Evolutionary conservation across 2,113 vertebrate genomes (phyloP).

Genomic region (Tyto alba): DNA sequence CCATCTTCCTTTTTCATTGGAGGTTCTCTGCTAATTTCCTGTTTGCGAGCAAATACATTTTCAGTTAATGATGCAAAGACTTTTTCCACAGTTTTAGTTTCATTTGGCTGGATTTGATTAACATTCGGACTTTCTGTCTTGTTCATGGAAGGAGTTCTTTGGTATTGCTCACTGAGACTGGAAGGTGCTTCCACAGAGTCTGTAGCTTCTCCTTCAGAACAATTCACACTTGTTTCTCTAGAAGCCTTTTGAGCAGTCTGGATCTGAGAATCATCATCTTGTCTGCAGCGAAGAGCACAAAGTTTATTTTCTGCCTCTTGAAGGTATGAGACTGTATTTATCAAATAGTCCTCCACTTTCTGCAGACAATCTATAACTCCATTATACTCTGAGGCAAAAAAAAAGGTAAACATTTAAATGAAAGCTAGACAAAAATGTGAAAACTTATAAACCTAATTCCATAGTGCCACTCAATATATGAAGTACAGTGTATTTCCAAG

Average conservation of each 20-base stretch:
- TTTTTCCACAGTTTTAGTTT: background rate
- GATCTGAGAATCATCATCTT: background rate
- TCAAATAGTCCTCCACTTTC: constrained; percentile 50
- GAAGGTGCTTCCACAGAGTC: background rate
- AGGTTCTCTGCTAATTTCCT: background rate
- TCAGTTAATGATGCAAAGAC: background rate
- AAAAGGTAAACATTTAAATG: background rate
- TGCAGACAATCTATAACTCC: constrained; percentile 44
- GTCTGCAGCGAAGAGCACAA: background rate
- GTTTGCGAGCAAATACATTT: background rate
- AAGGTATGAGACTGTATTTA: constrained; percentile 41
- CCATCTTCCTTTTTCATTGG: background rate
- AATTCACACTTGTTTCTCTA: background rate
- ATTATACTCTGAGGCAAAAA: constrained; percentile 37
- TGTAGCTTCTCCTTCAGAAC: background rate
- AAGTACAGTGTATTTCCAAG: background rate
- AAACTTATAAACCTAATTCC: background rate
- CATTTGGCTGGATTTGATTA: background rate
- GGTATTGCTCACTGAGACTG: background rate
- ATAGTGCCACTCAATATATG: background rate
- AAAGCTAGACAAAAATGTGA: background rate
- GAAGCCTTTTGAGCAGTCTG: constrained; percentile 6
- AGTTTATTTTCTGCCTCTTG: constrained; percentile 52
- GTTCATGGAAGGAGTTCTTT: background rate
- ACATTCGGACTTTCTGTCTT: background rate